These are phyloP conservation scores for Andrena cerasifolii DNA, from an alignment of 1,140 invertebrate species.

Conservation along the genomic window DNA sequence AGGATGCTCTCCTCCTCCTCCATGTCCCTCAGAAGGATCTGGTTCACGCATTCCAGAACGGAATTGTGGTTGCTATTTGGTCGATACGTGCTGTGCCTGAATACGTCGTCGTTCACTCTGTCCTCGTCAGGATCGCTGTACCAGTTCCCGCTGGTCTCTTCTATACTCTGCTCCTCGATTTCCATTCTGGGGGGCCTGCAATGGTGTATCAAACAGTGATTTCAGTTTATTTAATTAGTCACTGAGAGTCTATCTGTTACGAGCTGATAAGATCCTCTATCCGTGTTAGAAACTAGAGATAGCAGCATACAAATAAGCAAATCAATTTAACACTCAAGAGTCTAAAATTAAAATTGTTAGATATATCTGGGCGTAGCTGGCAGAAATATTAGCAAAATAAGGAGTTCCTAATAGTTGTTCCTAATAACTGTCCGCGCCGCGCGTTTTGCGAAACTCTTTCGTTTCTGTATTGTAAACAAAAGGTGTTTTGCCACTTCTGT, in stretches of 20 bases:
- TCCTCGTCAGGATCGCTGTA: conserved; percentile 89
- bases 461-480: too few relatives aligned
- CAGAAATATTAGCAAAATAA: too few relatives aligned
- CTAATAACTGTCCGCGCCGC: too few relatives aligned
- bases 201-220: conserved; percentile 19
- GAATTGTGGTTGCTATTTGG: conserved; percentile 86
- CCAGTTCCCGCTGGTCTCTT: conserved; percentile 86
- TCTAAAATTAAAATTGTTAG: too few relatives aligned
- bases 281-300: too few relatives aligned
- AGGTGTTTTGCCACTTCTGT: too few relatives aligned
- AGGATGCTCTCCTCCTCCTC: conserved; percentile 80
- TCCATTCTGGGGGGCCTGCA: conserved; percentile 81
- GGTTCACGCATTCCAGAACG: conserved; percentile 89
- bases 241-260: neutral
- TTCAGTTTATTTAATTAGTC: neutral
- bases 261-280: too few relatives aligned
- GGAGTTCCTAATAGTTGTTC: too few relatives aligned
- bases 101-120: conserved; percentile 83
- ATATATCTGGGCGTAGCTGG: too few relatives aligned
- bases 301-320: too few relatives aligned
- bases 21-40: conserved; percentile 86
- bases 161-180: conserved; percentile 80
- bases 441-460: too few relatives aligned
- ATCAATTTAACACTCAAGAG: too few relatives aligned
- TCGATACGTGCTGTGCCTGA: conserved; percentile 77